Evolutionary conservation across 2,113 vertebrate species (phyloP), one percentile per base, ranked within the genome.

Genomic region (Scomber japonicus): DNA sequence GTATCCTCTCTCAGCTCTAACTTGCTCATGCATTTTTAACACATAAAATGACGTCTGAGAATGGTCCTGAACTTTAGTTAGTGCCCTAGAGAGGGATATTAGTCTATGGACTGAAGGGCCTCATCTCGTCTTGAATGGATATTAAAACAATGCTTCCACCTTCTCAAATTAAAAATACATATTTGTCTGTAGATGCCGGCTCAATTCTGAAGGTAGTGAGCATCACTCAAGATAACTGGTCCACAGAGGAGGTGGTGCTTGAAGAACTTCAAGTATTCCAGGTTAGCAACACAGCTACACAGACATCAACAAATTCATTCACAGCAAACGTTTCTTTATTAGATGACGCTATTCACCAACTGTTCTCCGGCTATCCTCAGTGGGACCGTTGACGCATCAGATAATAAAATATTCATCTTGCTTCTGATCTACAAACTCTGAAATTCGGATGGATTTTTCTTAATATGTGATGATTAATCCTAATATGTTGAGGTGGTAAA

Each of bases 261-360:
- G 98, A 99, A 81, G 98, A 99, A 82, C 90, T 99, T 65, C 97
- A 98, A 89, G 89, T 98, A 80, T 98, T 99, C 87, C 96, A 97
- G 97, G 98, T 96, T 84, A 13, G 19, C 14, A 53, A 66, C 66
- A 50, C 60, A 68, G 49, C 16, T 7, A 49, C 63, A 67, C 60
- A 64, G 24, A 81, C 46, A 71, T 50, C 1, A 46, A 64, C 46
- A 40, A 19, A 63, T 7, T 12, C 2, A 31, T 48, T 65, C 7
- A 0, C 5, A 30, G 5, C 3, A 1, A 64, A 40, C 0, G 19
- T 5, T 59, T n/a, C 44, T 53, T 7, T 81, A 14, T 31, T 51
- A 16, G 35, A 67, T 2, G 1, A 44, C 69, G 24, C 24, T 27
- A 27, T 27, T 27, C 24, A 27, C 14, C 19, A 63, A 35, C 45